Evolutionary conservation across 2,113 vertebrate species (phyloP).

Genomic region (Spea multiplicata): DNA sequence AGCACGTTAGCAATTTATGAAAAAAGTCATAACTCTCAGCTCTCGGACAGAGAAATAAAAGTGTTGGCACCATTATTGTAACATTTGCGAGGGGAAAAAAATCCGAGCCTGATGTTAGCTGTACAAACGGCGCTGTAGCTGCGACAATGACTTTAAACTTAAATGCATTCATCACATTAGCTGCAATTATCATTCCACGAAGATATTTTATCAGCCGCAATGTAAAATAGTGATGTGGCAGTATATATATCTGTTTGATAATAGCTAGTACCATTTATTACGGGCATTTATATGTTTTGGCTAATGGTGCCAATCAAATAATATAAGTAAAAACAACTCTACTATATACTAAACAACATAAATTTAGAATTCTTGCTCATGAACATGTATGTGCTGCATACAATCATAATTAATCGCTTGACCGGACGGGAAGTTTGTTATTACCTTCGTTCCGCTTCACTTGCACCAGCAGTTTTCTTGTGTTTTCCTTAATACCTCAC

Average conservation of each 20-base stretch:
- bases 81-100: conserved; percentile 64
- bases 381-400: conserved; percentile 3
- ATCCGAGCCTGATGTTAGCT: conserved; percentile 44
- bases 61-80: conserved; percentile 67
- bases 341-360: conserved; percentile 31
- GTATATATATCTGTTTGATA: neutral
- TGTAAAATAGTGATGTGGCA: neutral
- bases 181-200: neutral
- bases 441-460: conserved; percentile 32
- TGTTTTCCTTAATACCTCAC: conserved; percentile 32
- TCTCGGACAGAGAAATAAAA: conserved; percentile 64
- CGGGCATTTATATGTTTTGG: no score
- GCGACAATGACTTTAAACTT: conserved; percentile 46
- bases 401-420: conserved; percentile 3
- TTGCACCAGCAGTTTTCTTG: conserved; percentile 26
- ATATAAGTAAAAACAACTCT: neutral
- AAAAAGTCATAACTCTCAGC: conserved; percentile 58
- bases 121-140: conserved; percentile 43
- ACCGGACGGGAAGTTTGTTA: neutral
- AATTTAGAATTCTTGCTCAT: conserved; percentile 5
- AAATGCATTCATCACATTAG: conserved; percentile 54
- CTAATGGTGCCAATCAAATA: no score
- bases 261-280: no score
- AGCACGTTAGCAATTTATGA: conserved; percentile 62
- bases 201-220: neutral